A percentile compares a stretch with the other conserved stretches of the same genome.
Evolutionary conservation across 2,113 vertebrate species (phyloP).

Genomic region (Crotalus viridis): DNA sequence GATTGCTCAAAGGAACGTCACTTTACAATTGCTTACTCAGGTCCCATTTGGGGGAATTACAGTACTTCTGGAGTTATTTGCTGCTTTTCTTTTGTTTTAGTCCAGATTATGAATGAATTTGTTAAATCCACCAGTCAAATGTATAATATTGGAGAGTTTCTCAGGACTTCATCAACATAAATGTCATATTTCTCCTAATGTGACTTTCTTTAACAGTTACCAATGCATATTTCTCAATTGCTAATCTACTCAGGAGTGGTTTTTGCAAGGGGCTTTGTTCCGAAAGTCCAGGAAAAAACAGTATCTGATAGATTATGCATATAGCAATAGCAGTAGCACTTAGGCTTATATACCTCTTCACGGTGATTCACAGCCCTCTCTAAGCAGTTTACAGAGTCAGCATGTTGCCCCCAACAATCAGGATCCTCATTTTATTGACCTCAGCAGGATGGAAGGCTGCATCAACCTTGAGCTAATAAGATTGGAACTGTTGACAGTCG

Average conservation of each 20-base stretch:
- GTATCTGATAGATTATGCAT: background rate
- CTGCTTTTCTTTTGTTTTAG: background rate
- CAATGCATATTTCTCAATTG: background rate
- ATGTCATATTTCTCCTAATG: background rate
- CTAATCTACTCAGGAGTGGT: background rate
- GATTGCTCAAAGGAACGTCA: background rate
- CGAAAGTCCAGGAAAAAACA: background rate
- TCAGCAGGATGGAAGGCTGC: background rate
- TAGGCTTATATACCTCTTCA: background rate
- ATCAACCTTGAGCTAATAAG: background rate
- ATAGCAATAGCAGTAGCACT: background rate
- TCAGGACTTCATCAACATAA: background rate
- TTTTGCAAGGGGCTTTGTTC: background rate
- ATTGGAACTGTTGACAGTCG: background rate
- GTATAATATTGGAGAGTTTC: background rate
- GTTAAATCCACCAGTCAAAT: background rate
- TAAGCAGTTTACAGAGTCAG: background rate
- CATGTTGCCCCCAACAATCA: background rate
- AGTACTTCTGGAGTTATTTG: background rate
- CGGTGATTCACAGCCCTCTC: background rate
- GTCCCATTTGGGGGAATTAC: background rate
- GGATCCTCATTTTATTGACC: background rate
- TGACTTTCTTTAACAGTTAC: background rate
- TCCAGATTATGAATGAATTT: background rate
- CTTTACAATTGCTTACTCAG: background rate